Evolutionary conservation across 2,797 vertebrate species (phyloP).

Genomic region (Sciurus carolinensis): DNA sequence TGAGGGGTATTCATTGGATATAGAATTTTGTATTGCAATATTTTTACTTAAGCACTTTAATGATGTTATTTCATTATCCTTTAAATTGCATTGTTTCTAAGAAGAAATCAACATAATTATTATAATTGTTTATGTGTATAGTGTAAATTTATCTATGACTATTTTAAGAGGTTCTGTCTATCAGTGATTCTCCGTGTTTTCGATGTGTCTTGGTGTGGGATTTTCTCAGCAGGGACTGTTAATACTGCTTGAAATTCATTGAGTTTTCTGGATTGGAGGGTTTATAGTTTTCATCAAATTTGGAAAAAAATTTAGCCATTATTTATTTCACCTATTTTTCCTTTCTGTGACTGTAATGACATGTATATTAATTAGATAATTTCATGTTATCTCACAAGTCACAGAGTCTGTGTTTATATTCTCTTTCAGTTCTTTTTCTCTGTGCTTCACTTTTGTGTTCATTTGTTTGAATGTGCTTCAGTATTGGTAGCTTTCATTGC

Average conservation of each 20-base stretch:
- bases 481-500: background rate
- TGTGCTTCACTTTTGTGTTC: no score
- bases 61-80: background rate
- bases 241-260: background rate
- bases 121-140: background rate
- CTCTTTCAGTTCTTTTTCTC: background rate
- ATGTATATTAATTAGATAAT: background rate
- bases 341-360: slow-evolving; percentile 19
- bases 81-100: background rate
- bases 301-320: background rate
- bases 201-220: background rate
- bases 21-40: background rate
- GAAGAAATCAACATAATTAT: background rate
- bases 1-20: background rate
- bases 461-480: background rate
- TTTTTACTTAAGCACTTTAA: background rate
- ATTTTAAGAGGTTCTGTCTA: background rate
- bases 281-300: slow-evolving; percentile 1
- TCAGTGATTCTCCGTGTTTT: background rate
- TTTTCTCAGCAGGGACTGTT: background rate
- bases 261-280: background rate
- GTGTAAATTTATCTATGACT: slow-evolving; percentile 9
- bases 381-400: background rate
- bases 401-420: background rate
- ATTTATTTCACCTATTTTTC: background rate